Conservation (phyloP, 2,797 vertebrate genomes). For the Clarias fuscus region DNA sequence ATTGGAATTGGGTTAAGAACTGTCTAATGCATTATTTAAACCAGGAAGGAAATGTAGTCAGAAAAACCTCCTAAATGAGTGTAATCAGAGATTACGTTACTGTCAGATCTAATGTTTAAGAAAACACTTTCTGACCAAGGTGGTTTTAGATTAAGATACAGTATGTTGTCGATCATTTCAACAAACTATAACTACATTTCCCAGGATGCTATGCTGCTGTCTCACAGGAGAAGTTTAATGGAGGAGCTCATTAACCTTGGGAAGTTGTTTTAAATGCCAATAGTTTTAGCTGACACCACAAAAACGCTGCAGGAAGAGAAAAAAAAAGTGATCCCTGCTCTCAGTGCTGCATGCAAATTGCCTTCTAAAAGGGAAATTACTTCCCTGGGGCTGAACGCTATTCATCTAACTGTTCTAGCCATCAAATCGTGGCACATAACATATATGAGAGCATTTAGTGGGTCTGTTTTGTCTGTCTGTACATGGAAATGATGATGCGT, state of each 20-base stretch:
- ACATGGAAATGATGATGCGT: not conserved
- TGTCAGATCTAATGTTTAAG: not conserved
- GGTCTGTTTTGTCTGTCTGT: slow-evolving; percentile 9
- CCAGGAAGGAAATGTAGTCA: not conserved
- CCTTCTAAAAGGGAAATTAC: slow-evolving; percentile 85
- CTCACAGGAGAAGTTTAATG: slow-evolving; percentile 70
- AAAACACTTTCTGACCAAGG: not conserved
- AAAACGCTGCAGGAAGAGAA: slow-evolving; percentile 51
- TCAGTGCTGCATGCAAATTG: slow-evolving; percentile 80
- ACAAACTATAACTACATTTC: slow-evolving; percentile 49
- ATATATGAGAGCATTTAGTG: slow-evolving; percentile 69
- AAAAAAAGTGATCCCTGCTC: slow-evolving; percentile 69
- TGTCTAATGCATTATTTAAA: not conserved
- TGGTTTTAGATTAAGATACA: not conserved
- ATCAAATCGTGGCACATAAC: slow-evolving; percentile 75
- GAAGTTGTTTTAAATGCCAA: slow-evolving; percentile 84
- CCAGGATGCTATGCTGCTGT: slow-evolving; percentile 46
- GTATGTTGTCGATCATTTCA: not conserved
- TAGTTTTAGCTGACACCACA: slow-evolving; percentile 78
- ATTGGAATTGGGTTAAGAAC: no score
- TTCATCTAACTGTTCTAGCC: slow-evolving; percentile 82
- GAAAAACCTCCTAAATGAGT: no score
- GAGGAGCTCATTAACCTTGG: slow-evolving; percentile 84
- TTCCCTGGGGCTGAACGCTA: slow-evolving; percentile 77
- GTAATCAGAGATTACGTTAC: not conserved